Base-by-base conservation (phyloP, 1,140 invertebrate genomes). In the Medauroidea extradentata region DNA sequence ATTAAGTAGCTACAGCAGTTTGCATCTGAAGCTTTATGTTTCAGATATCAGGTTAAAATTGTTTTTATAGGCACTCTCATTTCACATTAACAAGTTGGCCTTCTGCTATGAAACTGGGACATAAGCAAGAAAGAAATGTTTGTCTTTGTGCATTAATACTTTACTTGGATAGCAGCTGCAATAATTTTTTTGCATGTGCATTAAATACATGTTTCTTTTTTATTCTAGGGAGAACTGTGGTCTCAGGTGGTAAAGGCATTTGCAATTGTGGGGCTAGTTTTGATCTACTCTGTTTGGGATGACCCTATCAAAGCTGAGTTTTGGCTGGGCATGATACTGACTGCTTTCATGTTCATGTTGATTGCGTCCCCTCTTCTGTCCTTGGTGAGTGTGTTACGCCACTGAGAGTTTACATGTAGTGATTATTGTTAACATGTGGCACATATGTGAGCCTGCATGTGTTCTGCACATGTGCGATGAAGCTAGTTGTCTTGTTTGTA, bases 281-380 rank as follows among this genome's bases (percentile, higher is more conserved):
- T 90, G 13, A 78, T 71, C 0, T 91, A 90, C 73, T 71, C 82
- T 1, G 74, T 73, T 57, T 62, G 81, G 60, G 88, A 90, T 75
- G 75, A 83, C 67, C 79, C 83, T 11, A 71, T 78, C 14, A 64
- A 82, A 9, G 63, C 90, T 3, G 85, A 89, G 73, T 84, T 79
- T 62, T 75, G 87, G 68, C 85, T 84, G 67, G 87, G 89, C 16
- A 71, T 86, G 42, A 78, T 90, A 27, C 81, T 86, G 5, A 91
- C 88, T 0, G 69, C 76, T 18, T 75, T 90, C 44, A 79, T 90
- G 69, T 75, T 91, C 21, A 65, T 80, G 42, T 67, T 91, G 56
- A 82, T 91, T 23, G 85, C 81, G 7, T 80, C 84, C 7, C 89
- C 89, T n/a, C 71, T 91, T 1, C 73, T 85, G 29, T 79, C 83